Evolutionary conservation across 2,113 vertebrate species (phyloP).

Genomic region (Dromiciops gliroides): DNA sequence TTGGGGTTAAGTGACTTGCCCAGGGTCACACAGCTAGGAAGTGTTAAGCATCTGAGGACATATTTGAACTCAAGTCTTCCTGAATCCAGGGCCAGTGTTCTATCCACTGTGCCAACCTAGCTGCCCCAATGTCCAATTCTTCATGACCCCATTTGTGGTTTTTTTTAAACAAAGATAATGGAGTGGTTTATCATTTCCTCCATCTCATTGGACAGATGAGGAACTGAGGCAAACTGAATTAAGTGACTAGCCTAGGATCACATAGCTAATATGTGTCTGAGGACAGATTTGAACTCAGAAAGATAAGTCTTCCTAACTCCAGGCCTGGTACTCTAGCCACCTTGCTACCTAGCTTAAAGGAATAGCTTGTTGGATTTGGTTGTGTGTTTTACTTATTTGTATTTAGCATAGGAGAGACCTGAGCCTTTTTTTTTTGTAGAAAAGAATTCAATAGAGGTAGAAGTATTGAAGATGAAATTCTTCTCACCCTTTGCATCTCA

Average conservation of each 20-base stretch:
- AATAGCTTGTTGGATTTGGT: not conserved
- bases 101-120: too few species aligned
- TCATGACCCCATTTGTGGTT: not conserved
- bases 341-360: not conserved
- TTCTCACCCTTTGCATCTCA: not conserved
- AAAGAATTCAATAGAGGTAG: not conserved
- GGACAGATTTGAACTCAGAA: not conserved
- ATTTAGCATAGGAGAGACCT: not conserved
- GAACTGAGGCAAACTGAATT: not conserved
- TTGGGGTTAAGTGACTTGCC: too few species aligned
- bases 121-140: too few species aligned
- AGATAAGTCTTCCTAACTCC: not conserved
- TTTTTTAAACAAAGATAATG: not conserved
- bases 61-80: too few species aligned
- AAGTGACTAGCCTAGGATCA: not conserved
- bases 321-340: not conserved
- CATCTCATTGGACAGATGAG: not conserved
- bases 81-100: too few species aligned
- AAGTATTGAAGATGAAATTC: not conserved
- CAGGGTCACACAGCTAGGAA: too few species aligned
- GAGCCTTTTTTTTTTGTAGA: not conserved
- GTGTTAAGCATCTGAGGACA: too few species aligned
- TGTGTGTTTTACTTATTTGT: not conserved
- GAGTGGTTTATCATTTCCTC: not conserved
- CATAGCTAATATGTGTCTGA: not conserved